Conservation (phyloP, 2,113 vertebrate species). For the Melanocharis versteri region DNA sequence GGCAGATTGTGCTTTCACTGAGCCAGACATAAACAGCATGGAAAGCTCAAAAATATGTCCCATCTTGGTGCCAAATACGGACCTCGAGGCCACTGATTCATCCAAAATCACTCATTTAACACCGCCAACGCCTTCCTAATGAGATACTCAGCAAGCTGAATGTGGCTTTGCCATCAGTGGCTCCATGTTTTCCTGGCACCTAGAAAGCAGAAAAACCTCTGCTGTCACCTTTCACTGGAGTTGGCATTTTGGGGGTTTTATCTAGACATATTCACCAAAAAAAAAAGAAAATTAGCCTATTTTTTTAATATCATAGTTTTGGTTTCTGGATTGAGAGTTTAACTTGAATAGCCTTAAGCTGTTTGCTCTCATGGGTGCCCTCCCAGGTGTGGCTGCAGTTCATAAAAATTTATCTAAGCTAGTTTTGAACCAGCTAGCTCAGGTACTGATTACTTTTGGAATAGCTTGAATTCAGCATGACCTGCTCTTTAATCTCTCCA, state of each 20-base stretch:
- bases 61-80: neutral
- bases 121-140: neutral
- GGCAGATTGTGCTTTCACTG: conserved; percentile 5
- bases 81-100: neutral
- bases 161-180: neutral
- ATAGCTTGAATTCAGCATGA: neutral
- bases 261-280: neutral
- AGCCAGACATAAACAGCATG: conserved; percentile 21
- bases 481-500: neutral
- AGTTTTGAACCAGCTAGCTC: neutral
- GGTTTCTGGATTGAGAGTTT: neutral
- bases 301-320: neutral
- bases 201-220: neutral
- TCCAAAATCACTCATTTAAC: neutral
- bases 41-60: neutral
- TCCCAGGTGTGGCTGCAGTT: neutral
- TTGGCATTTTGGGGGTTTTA: neutral
- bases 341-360: neutral
- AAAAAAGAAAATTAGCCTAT: neutral
- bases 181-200: neutral
- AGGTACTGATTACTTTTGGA: neutral
- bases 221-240: neutral
- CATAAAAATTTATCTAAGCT: neutral
- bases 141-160: neutral
- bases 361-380: neutral